These are phyloP conservation scores for Drosophila hydei DNA, from an alignment of 1,140 invertebrate genomes.

Conservation along the genomic window DNA sequence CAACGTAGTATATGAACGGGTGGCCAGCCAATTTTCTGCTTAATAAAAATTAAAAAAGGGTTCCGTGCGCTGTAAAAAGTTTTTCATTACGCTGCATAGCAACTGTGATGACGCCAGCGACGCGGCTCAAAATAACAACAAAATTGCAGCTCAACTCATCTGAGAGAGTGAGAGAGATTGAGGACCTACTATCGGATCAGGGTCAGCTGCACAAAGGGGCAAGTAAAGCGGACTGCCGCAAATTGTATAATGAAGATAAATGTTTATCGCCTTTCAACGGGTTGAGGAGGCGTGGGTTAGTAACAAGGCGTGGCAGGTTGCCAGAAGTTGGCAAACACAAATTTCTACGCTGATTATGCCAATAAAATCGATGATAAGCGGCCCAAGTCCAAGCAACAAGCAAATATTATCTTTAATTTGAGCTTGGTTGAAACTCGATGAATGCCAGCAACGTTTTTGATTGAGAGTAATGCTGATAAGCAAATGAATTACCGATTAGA, in stretches of 20 bases:
- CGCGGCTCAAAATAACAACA: conserved; percentile 22
- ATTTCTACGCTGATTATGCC: conserved; percentile 78
- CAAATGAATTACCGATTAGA: too few relatives aligned
- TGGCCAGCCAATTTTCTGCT: conserved; percentile 75
- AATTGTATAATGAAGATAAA: conserved; percentile 81
- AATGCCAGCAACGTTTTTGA: conserved; percentile 48
- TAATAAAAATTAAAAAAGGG: conserved; percentile 81
- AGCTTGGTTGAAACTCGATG: conserved; percentile 31
- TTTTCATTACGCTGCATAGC: conserved; percentile 74
- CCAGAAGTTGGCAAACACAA: conserved; percentile 72
- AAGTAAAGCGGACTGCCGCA: conserved; percentile 48
- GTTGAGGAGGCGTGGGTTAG: conserved; percentile 11
- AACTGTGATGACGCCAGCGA: conserved; percentile 29
- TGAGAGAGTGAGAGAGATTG: not conserved
- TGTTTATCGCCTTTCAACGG: conserved; percentile 67
- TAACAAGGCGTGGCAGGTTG: conserved; percentile 61
- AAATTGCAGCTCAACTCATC: conserved; percentile 27
- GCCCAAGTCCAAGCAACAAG: conserved; percentile 51
- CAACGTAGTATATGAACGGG: conserved; percentile 16
- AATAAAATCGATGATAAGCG: conserved; percentile 80
- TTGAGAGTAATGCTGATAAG: conserved; percentile 41
- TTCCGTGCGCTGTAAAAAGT: conserved; percentile 69
- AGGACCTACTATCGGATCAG: too few relatives aligned
- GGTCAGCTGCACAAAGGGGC: conserved; percentile 2
- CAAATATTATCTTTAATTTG: conserved; percentile 44